Evolutionary conservation across 2,888 invertebrate genomes (phyloP), one percentile per base, ranked within the genome.

Genomic region (Apamea anceps): DNA sequence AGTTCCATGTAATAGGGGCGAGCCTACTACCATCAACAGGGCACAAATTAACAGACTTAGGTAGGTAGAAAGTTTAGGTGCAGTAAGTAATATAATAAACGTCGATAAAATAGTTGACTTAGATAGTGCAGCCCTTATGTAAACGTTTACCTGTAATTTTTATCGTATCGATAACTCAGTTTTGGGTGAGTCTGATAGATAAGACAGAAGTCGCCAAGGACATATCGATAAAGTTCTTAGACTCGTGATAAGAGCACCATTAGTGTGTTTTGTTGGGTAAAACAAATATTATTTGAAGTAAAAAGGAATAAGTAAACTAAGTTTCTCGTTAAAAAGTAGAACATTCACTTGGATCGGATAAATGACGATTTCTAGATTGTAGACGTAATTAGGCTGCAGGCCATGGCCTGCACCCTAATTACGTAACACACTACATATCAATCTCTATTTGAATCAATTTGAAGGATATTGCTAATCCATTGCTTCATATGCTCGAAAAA

Each of bases 161-260:
- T 85, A 79, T 86, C 82, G 77, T 84, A 68, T 76, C 71, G 86
- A 88, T 89, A 88, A 80, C 77, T 76, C 81, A 81, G 88, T 85
- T 89, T 91, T 87, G 84, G 92, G 91, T 87, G 86, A 89, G 88
- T 4, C 84, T 68, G 91, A 92, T 92, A 92, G 91, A 92, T 92
- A 92, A 89, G 82, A 82, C 79, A 80, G 82, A 79, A 81, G 75
- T 85, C 89, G 86, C 62, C 93, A 93, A 93, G 93, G 93, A 89
- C 91, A 80, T 76, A 71, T 74, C 66, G 89, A 89, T 89, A 89
- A 82, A n/a, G 73, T 77, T 81, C 84, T 86, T 62, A 79, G 70
- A 67, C 78, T 68, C 28, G 4, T 54, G 88, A 88, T 88, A 89
- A 89, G 76, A 70, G 21, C 7, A n/a, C 70, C 67, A 80, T 75